These are phyloP conservation scores for Tetraodon nigroviridis DNA, from an alignment of 2,113 vertebrate genomes.

Conservation along the genomic window DNA sequence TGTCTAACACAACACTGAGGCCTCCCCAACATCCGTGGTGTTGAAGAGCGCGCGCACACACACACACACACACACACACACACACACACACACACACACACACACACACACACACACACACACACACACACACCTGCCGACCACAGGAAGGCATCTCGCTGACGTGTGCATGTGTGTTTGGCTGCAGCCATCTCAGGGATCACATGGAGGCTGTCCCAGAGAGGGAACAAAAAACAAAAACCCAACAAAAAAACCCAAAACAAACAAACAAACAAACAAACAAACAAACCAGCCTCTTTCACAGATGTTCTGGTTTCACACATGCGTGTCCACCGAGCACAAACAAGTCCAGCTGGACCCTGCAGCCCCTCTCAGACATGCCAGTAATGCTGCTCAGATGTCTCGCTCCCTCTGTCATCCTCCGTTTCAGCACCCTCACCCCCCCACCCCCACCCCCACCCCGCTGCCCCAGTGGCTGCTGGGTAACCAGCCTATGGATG, in stretches of 20 bases:
- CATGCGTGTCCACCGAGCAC: slow-evolving; percentile 5
- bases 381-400: slow-evolving; percentile 26
- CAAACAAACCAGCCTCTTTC: slow-evolving; percentile 13
- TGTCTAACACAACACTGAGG: slow-evolving; percentile 8
- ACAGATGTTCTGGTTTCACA: background rate
- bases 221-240: slow-evolving; percentile 24
- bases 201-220: slow-evolving; percentile 12
- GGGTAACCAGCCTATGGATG: slow-evolving; percentile 36
- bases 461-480: slow-evolving; percentile 28
- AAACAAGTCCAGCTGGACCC: slow-evolving; percentile 30
- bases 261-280: slow-evolving; percentile 28
- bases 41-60: background rate
- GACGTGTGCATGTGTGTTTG: slow-evolving; percentile 3
- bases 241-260: too few relatives aligned
- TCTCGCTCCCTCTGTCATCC: slow-evolving; percentile 9
- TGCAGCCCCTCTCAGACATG: slow-evolving; percentile 12
- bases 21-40: slow-evolving; percentile 30
- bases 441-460: slow-evolving; percentile 9
- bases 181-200: background rate
- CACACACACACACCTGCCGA: background rate
- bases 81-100: background rate
- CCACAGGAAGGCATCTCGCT: background rate
- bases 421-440: slow-evolving; percentile 9
- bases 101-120: background rate
- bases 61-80: too few relatives aligned